Base-by-base conservation (phyloP, 1,140 invertebrate genomes). In the Drosophila mauritiana region DNA sequence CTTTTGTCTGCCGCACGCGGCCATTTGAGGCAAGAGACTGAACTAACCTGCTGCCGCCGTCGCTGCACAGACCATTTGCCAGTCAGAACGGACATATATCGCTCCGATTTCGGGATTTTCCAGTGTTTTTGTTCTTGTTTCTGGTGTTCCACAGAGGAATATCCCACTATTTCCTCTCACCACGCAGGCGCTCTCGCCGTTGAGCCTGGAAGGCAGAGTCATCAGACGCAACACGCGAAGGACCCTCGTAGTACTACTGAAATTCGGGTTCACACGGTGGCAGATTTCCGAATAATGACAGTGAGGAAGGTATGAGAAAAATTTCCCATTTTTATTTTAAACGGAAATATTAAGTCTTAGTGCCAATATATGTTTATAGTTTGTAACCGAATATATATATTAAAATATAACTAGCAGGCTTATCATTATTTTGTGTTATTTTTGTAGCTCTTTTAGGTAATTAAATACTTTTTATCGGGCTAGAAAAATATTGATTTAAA, bases 1-100 rank as follows among this genome's bases (percentile, higher is more conserved):
- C 83, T 88, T 88, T 88, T 88, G 83, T 88, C 83, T 88, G 83
- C 83, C 83, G 68, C 76, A 88, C 84, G 84, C 84, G 84, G 84
- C 83, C 83, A 89, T 89, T 88, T 83, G 58, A 69, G 80, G 75
- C 83, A 69, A 73, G 80, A 78, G 83, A 88, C 83, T 88, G 75
- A 88, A 88, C 61, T 53, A 62, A 82, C 62, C 61, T 69, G 62
- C 65, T 59, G 52, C 37, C 55, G 37, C 52, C 27, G 55, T 49
- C 42, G 39, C 17, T 56, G 51, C 54, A 62, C 51, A 59, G 72
- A 80, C 84, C 83, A 62, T 89, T 88, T 88, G 83, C 65, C 84
- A 88, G 84, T 82, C 79, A 40, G 46, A 67, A 54, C 77, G 48
- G 27, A 42, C 63, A 58, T 15, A 25, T 49, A 53, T 17, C 39